Evolutionary conservation across 2,888 invertebrate genomes (phyloP), one percentile per base, ranked within the genome.

Genomic region (Biston stratarius): DNA sequence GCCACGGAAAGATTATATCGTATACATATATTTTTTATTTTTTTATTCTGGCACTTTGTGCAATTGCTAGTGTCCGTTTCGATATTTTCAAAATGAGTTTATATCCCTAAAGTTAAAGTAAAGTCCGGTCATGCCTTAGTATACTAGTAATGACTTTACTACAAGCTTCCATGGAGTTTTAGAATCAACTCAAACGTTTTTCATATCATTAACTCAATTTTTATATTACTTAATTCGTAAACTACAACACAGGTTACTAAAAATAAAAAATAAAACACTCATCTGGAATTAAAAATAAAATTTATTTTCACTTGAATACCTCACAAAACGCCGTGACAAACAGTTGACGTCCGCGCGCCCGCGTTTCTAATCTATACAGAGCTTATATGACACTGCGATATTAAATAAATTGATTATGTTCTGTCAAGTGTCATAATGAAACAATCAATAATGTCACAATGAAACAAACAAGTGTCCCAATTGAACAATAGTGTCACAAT

Each of bases 291-390:
- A 91, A 93, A 93, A 93, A 92, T 93, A 92, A 92, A 91, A 89
- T 93, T 90, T 93, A 92, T 92, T 92, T 91, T 89, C 91, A 91
- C 85, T 90, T 91, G 91, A 89, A 90, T 88, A 89, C 88, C 86
- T 92, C 92, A 91, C 91, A 90, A 89, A 72, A 87, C 84, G 86
- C 83, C 86, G 84, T 79, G 82, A 84, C 83, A 63, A 63, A 63
- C 55, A 44, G 51, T 58, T 51, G 53, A 80, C 83, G 3, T 24
- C 24, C 24, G 77, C 84, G 83, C 79, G 75, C 83, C 77, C 83
- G 83, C 85, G 73, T 80, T 82, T 81, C 83, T 87, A 89, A 85
- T 77, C 86, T 89, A 90, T 70, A 64, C 64, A 83, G 59, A 53
- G 58, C 10, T 48, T 12, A 47, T 2, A 62, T 34, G n/a, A 40